phyloP scores from a whole-genome alignment of 2,113 vertebrate species.

The Python bivittatus region DNA sequence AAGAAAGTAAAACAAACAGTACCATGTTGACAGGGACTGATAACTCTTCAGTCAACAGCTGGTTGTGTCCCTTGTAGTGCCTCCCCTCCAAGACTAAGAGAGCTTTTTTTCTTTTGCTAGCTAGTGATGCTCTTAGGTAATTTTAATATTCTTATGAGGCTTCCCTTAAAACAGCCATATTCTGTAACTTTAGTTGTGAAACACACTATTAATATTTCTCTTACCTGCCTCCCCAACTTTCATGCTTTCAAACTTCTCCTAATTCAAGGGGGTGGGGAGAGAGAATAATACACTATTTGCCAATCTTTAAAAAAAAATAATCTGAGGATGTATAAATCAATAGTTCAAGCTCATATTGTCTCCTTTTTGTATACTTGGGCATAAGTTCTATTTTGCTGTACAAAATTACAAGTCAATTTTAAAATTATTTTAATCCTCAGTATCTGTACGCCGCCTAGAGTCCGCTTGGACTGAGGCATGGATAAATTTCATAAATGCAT shows the following conservation, averaged over 20 bases:
- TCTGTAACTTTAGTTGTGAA: background rate
- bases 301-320: background rate
- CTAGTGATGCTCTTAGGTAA: background rate
- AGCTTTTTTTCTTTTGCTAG: background rate
- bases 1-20: constrained; percentile 39
- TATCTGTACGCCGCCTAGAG: background rate
- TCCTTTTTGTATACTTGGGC: background rate
- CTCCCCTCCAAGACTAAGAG: background rate
- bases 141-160: background rate
- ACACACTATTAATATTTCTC: background rate
- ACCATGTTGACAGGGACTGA: background rate
- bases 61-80: background rate
- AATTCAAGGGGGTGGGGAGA: background rate
- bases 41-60: background rate
- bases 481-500: background rate
- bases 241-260: background rate
- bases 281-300: background rate
- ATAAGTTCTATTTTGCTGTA: background rate
- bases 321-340: background rate
- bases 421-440: background rate
- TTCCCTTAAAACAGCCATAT: background rate
- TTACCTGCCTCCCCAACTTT: background rate
- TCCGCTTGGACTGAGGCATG: background rate
- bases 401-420: background rate
- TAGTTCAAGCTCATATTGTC: background rate